These are phyloP conservation scores for Megatriorchis doriae DNA, from an alignment of 2,113 vertebrate genomes.

Conservation along the genomic window DNA sequence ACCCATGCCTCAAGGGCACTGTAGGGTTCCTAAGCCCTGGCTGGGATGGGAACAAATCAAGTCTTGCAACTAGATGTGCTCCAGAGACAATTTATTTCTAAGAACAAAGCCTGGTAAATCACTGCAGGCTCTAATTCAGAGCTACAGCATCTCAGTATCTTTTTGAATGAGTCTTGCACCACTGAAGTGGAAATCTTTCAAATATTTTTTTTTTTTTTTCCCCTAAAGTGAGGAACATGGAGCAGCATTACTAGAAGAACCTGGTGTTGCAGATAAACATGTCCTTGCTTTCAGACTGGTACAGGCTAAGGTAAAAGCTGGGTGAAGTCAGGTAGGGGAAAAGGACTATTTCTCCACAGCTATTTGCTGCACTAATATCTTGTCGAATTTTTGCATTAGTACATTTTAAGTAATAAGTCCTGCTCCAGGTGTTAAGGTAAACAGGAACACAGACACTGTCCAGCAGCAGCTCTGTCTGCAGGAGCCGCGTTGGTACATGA, in stretches of 20 bases:
- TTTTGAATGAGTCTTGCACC: not conserved
- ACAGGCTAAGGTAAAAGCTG: not conserved
- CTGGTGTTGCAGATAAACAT: not conserved
- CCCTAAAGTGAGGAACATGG: not conserved
- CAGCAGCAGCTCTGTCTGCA: not conserved
- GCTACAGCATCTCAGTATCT: not conserved
- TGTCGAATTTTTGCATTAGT: not conserved
- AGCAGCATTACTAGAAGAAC: not conserved
- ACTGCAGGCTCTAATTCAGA: not conserved
- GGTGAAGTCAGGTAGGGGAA: not conserved
- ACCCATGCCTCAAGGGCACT: not conserved
- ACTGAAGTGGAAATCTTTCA: not conserved
- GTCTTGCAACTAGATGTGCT: not conserved
- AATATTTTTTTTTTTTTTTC: not conserved
- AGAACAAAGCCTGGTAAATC: not conserved
- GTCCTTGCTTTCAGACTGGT: not conserved
- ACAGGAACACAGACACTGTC: rapidly evolving
- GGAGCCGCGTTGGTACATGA: not conserved
- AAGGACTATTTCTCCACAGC: not conserved
- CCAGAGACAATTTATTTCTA: not conserved
- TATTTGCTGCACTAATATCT: not conserved
- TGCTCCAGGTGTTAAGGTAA: not conserved
- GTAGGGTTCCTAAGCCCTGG: not conserved
- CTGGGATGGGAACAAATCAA: not conserved
- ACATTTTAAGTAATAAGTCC: not conserved